phyloP scores from a whole-genome alignment of 2,113 vertebrate species.

The Shinisaurus crocodilurus region DNA sequence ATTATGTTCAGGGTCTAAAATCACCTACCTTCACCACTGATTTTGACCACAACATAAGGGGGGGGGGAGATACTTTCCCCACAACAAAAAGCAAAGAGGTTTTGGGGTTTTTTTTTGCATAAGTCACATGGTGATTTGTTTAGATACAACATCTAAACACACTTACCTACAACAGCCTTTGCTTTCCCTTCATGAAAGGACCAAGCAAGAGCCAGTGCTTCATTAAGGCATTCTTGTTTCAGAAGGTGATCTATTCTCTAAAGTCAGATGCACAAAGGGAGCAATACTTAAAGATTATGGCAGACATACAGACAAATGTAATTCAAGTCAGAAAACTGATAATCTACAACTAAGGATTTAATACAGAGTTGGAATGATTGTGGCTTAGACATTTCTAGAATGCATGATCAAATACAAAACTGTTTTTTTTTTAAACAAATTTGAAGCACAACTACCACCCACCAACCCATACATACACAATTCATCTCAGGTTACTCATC shows the following conservation, averaged over 20 bases:
- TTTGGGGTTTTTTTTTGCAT: neutral
- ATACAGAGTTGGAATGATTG: neutral
- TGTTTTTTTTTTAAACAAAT: neutral
- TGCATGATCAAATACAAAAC: neutral
- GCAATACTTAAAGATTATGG: neutral
- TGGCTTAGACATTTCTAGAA: neutral
- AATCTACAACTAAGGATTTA: neutral
- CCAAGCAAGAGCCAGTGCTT: slow-evolving; percentile 95
- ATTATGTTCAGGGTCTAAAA: too few species aligned
- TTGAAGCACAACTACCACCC: neutral
- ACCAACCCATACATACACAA: too few species aligned
- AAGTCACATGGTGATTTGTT: neutral
- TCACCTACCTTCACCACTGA: neutral
- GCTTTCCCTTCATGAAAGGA: slow-evolving; percentile 96
- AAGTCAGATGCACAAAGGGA: slow-evolving; percentile 38
- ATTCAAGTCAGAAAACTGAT: slow-evolving; percentile 5
- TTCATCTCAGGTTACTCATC: neutral
- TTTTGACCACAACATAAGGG: neutral
- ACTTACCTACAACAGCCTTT: slow-evolving; percentile 95
- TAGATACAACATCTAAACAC: neutral
- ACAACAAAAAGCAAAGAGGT: neutral
- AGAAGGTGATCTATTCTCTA: slow-evolving; percentile 93
- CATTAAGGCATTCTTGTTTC: slow-evolving; percentile 91
- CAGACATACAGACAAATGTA: neutral
- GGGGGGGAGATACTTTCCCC: neutral